Evolutionary conservation across 2,888 invertebrate genomes (phyloP), one percentile per base, ranked within the genome.

Genomic region (Rotaria socialis): DNA sequence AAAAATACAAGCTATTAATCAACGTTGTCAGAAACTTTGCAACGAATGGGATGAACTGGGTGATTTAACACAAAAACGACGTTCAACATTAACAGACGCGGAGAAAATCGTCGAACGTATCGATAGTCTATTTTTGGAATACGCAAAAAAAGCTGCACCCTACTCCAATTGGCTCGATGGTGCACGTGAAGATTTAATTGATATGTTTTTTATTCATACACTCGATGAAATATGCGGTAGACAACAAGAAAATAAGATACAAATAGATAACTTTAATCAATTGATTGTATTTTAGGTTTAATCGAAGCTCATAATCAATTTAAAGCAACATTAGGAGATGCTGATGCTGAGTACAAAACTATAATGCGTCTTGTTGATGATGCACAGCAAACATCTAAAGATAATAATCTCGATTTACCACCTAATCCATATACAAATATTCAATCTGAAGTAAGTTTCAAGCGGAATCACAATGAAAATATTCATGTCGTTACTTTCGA

Each of bases 161-260:
- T 99, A 99, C 93, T 96, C 96, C 93, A 97, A 97, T 93, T 97
- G 97, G 97, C 92, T 99, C 93, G 99, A 99, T 91, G 98, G 98
- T 89, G 98, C 99, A 58, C 94, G 98, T 90, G 99, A 99, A 92
- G 99, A 99, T 92, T 93, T 99, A 88, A 96, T 98, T 88, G 99
- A 99, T 91, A 97, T 99, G 95, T 99, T 99, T 93, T 99, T 99
- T 92, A 98, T 99, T 52, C 98, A 99, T 92, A 97, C 97, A 88
- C 96, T 98, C 93, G 96, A 98, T 90, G 99, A 99, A 92, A 98
- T 99, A 43, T 35, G 47, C 41, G 75, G 75, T 75, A 47, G 47
- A 1, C 3, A 19, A 41, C 3, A 41, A 35, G 1, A 67, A 27
- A n/a, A 27, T 90, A 96, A 52, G 52, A 52, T 11, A 16, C 16